Evolutionary conservation across 2,113 vertebrate species (phyloP).

Genomic region (Mugil cephalus): DNA sequence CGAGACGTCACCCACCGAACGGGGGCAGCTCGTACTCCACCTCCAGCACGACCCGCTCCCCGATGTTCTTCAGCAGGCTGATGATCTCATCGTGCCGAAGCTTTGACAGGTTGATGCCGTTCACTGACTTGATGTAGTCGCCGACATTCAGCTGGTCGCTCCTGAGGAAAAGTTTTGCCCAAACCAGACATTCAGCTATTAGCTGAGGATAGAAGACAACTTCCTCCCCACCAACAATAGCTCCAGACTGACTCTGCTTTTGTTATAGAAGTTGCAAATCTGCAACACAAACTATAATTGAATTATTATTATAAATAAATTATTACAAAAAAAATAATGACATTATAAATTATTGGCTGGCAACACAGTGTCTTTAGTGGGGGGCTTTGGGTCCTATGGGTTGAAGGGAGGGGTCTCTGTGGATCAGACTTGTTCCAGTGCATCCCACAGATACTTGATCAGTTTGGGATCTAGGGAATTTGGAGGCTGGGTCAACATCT

Average conservation of each 20-base stretch:
- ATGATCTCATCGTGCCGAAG: slow-evolving; percentile 97
- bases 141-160: slow-evolving; percentile 97
- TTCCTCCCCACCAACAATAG: background rate
- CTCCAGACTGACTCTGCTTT: background rate
- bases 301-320: too few relatives aligned
- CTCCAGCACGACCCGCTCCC: slow-evolving; percentile 96
- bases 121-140: slow-evolving; percentile 97
- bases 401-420: too few relatives aligned
- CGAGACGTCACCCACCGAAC: slow-evolving; percentile 83
- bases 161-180: slow-evolving; percentile 73
- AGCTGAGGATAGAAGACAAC: background rate
- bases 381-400: too few relatives aligned
- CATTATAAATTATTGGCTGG: too few relatives aligned
- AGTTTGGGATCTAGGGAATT: too few relatives aligned
- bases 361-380: too few relatives aligned
- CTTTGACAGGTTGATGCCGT: slow-evolving; percentile 94
- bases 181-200: background rate
- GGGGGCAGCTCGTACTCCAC: slow-evolving; percentile 96
- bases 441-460: too few relatives aligned
- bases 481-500: too few relatives aligned
- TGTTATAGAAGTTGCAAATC: background rate
- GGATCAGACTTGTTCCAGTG: too few relatives aligned
- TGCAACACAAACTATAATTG: too few relatives aligned
- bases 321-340: too few relatives aligned
- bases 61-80: slow-evolving; percentile 96